Conservation (phyloP, 2,888 invertebrate genomes). For the Glaucopsyche alexis region DNA sequence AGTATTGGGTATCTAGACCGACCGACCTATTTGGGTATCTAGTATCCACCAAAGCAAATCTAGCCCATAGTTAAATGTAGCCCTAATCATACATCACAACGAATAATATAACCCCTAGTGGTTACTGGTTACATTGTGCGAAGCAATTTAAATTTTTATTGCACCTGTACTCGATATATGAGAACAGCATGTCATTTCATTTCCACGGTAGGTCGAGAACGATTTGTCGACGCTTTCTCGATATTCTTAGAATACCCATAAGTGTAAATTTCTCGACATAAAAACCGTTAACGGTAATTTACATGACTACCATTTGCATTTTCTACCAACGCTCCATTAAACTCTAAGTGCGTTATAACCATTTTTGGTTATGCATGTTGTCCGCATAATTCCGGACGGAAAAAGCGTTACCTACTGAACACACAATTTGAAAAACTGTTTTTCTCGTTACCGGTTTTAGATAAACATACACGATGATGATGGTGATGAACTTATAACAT, state of each 20-base stretch:
- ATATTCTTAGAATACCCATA: slow-evolving; percentile 25
- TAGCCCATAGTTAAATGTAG: not conserved
- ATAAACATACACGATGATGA: slow-evolving; percentile 6
- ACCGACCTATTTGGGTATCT: too few relatives aligned
- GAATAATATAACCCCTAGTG: not conserved
- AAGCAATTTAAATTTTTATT: slow-evolving; percentile 14
- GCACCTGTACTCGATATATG: not conserved
- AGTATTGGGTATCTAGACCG: too few relatives aligned
- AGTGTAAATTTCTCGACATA: slow-evolving; percentile 17
- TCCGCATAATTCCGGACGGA: slow-evolving; percentile 27
- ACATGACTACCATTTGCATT: slow-evolving; percentile 25
- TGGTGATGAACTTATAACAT: not conserved
- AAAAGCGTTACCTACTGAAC: slow-evolving; percentile 24
- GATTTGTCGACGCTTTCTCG: slow-evolving; percentile 26
- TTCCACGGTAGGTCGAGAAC: slow-evolving; percentile 26
- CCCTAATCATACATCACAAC: not conserved
- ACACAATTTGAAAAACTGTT: slow-evolving; percentile 22
- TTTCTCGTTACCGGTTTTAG: slow-evolving; percentile 21
- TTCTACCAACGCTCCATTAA: slow-evolving; percentile 29
- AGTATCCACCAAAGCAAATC: not conserved
- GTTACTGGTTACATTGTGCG: not conserved
- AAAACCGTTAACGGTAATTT: slow-evolving; percentile 27
- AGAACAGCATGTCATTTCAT: slow-evolving; percentile 23
- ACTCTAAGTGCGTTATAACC: slow-evolving; percentile 28
- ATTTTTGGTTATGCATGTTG: slow-evolving; percentile 28